Evolutionary conservation across 2,888 invertebrate species (phyloP), one percentile per base, ranked within the genome.

Genomic region (Morpho achilles): DNA sequence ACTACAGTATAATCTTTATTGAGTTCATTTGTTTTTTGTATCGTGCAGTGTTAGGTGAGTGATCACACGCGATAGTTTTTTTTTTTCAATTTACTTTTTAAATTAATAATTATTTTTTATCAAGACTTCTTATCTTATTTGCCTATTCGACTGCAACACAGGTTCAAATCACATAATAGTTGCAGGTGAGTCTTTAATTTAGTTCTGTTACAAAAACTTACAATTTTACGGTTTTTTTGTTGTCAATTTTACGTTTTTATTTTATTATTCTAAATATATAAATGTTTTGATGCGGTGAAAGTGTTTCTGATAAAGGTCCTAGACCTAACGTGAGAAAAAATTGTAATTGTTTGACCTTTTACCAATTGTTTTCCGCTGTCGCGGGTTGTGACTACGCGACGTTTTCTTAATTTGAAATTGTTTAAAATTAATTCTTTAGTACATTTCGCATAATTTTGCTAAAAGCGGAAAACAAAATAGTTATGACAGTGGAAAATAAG

Each of bases 81-180:
- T n/a, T n/a, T n/a, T n/a, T n/a, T n/a, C n/a, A n/a, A n/a, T n/a
- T n/a, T 32, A 32, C 32, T 3, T 3, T 32, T 32, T 32, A 69
- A 16, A 16, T 16, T 16, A 16, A 67, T 79, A 79, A 80, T 78
- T 80, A 76, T 71, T 66, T 66, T 75, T 77, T 76, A 76, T 73
- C 76, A 64, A 57, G 64, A 61, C 74, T 69, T 73, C 72, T 80
- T 82, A 82, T 78, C 79, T 69, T 71, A 74, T 75, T 69, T 73
- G 71, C 67, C 80, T 79, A 77, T 79, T 81, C 75, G 69, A 71
- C 74, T 71, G 74, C 68, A 70, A 71, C 74, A 58, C 73, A 75
- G 75, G 72, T 75, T 68, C 62, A 62, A 66, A 70, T 61, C 69
- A 72, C 75, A 68, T 76, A 76, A 75, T 73, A 71, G 68, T 64